Conservation (phyloP, 2,888 invertebrate species). For the Steromphala cineraria region DNA sequence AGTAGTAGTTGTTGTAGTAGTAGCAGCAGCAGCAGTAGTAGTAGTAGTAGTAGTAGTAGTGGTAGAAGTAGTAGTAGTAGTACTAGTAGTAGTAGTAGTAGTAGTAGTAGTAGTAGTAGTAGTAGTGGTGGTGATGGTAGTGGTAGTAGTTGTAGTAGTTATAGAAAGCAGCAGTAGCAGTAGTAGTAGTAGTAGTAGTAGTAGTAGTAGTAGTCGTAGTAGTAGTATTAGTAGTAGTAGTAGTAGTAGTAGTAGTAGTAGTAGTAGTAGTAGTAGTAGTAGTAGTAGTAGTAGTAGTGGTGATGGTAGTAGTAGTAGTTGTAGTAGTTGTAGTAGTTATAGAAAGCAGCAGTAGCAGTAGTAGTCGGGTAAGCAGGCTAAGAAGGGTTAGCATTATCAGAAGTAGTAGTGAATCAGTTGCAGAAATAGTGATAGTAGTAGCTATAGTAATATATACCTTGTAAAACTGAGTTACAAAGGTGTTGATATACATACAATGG, state of each 20-base stretch:
- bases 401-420: too few species aligned
- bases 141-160: constrained; percentile 26
- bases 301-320: not conserved
- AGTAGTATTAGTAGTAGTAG: constrained; percentile 22
- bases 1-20: too few species aligned
- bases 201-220: constrained; percentile 21
- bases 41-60: too few species aligned
- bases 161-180: constrained; percentile 24
- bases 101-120: not conserved
- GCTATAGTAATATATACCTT: too few species aligned
- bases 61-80: too few species aligned
- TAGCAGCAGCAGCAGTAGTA: too few species aligned
- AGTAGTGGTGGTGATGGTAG: constrained; percentile 21
- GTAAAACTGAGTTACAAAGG: too few species aligned
- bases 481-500: too few species aligned
- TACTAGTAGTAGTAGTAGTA: not conserved
- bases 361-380: too few species aligned
- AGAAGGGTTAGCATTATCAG: too few species aligned
- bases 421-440: too few species aligned
- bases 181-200: constrained; percentile 24
- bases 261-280: constrained; percentile 13
- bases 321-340: not conserved
- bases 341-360: too few species aligned
- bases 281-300: not conserved
- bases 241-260: not conserved